These are phyloP conservation scores for Cheilosia vulpina DNA, from an alignment of 2,888 invertebrate species.

Conservation along the genomic window DNA sequence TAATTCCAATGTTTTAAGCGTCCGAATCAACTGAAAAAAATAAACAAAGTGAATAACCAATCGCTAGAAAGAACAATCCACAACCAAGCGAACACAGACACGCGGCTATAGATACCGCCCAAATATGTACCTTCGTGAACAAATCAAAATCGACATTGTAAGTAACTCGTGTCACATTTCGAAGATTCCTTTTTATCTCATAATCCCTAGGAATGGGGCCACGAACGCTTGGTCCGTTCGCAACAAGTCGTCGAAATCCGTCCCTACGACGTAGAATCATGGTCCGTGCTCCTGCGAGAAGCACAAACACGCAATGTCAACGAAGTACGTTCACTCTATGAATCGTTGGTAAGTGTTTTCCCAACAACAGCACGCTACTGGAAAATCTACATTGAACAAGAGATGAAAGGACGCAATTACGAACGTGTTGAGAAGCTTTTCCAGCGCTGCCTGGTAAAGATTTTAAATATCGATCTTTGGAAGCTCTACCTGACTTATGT, in stretches of 20 bases:
- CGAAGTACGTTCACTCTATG: conserved; percentile 96
- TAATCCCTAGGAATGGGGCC: conserved; percentile 91
- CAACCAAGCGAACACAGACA: not conserved
- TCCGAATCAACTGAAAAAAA: not conserved
- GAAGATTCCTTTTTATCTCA: not conserved
- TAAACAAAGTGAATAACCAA: not conserved
- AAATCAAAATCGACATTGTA: conserved; percentile 83
- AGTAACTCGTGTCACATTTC: conserved; percentile 64
- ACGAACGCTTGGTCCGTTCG: conserved; percentile 92
- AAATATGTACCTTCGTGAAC: conserved; percentile 82
- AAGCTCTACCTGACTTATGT: conserved; percentile 98
- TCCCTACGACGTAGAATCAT: conserved; percentile 97
- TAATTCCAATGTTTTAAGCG: not conserved
- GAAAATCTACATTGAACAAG: conserved; percentile 99
- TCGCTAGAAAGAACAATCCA: too few relatives aligned
- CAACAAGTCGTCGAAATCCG: conserved; percentile 94
- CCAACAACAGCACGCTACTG: conserved; percentile 98
- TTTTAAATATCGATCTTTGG: conserved; percentile 99
- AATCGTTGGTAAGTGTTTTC: conserved; percentile 96
- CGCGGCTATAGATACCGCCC: not conserved
- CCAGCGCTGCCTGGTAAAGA: conserved; percentile 98
- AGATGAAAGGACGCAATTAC: conserved; percentile 98
- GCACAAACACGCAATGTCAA: conserved; percentile 94
- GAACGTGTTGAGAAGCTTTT: conserved; percentile 99
- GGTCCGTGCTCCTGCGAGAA: conserved; percentile 97